These are phyloP conservation scores for Kobus ellipsiprymnus DNA, from an alignment of 2,113 vertebrate species.

Conservation along the genomic window DNA sequence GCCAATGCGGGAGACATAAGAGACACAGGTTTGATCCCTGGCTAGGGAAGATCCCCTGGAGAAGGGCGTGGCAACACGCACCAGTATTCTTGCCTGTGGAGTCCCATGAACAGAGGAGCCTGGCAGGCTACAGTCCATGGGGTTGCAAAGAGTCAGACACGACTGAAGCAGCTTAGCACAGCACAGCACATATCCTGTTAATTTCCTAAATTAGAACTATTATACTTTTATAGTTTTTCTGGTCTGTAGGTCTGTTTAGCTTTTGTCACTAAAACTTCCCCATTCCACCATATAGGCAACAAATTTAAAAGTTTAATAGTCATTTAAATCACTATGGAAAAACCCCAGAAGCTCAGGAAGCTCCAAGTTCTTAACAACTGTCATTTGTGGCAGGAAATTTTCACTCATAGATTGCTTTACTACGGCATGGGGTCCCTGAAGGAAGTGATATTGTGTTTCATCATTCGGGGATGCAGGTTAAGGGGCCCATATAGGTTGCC, in stretches of 20 bases:
- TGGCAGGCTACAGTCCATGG: not conserved
- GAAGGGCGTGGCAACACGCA: not conserved
- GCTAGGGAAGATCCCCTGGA: not conserved
- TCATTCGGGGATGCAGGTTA: accelerated
- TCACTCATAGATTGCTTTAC: not conserved
- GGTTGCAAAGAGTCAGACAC: accelerated
- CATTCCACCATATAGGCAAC: not conserved
- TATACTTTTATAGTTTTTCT: not conserved
- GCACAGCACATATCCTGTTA: not conserved
- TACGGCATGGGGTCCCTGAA: not conserved
- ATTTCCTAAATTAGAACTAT: not conserved
- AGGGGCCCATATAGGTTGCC: not conserved
- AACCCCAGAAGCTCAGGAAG: not conserved
- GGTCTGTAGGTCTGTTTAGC: not conserved
- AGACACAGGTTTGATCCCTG: not conserved
- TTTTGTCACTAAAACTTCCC: not conserved
- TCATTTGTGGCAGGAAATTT: not conserved
- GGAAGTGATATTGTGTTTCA: not conserved
- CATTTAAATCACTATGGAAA: not conserved
- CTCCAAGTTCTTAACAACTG: not conserved
- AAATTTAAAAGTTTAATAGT: not conserved
- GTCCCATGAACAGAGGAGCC: not conserved
- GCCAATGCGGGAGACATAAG: not conserved
- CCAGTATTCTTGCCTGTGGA: not conserved
- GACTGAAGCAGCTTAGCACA: not conserved